Evolutionary conservation across 1,140 invertebrate species (phyloP).

Genomic region (Gryllus bimaculatus): DNA sequence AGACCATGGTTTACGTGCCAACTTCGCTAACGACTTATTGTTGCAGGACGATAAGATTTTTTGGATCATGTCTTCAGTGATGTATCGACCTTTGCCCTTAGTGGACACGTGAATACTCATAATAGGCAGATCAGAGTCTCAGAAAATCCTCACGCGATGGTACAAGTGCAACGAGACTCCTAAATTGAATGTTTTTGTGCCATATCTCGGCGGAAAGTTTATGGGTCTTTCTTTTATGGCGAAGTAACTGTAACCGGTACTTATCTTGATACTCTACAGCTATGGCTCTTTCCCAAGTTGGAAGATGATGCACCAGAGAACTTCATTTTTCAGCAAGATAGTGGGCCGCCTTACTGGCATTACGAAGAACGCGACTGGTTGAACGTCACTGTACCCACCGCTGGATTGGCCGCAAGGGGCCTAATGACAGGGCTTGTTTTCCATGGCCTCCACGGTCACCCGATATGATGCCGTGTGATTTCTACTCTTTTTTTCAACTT

Average conservation of each 20-base stretch:
- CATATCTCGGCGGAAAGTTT: not conserved
- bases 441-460: slow-evolving; percentile 19
- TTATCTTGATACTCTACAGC: slow-evolving; percentile 20
- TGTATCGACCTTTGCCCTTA: slow-evolving; percentile 6
- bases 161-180: not conserved
- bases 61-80: slow-evolving; percentile 6
- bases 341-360: slow-evolving; percentile 20
- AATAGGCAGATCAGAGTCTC: slow-evolving; percentile 9
- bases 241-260: slow-evolving; percentile 10
- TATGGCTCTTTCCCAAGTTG: slow-evolving; percentile 15
- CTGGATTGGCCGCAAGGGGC: slow-evolving; percentile 24
- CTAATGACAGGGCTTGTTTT: slow-evolving; percentile 20
- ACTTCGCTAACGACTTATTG: not conserved
- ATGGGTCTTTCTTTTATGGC: slow-evolving; percentile 11
- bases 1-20: not conserved
- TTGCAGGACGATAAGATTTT: not conserved
- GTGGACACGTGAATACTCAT: not conserved
- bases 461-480: slow-evolving; percentile 19
- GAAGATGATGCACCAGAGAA: too few relatives aligned
- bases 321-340: slow-evolving; percentile 8
- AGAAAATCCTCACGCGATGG: slow-evolving; percentile 6
- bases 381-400: slow-evolving; percentile 22
- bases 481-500: too few relatives aligned
- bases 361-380: slow-evolving; percentile 22
- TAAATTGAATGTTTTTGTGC: slow-evolving; percentile 8